Conservation (phyloP, 2,797 vertebrate genomes). For the Thripadectes ignobilis region DNA sequence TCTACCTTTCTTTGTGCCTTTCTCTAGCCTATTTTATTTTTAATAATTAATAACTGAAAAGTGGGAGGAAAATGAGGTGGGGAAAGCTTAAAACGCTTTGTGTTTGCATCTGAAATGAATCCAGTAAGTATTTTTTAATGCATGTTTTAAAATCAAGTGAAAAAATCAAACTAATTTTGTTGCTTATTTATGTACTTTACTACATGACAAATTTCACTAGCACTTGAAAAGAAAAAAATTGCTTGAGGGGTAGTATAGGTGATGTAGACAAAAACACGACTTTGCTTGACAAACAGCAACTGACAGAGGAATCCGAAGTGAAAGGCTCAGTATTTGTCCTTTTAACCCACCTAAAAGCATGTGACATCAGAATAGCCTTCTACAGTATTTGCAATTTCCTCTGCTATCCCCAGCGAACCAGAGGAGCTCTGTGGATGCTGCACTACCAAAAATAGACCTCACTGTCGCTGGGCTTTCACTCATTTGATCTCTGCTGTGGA, state of each 20-base stretch:
- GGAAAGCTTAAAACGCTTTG: not conserved
- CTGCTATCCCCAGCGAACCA: not conserved
- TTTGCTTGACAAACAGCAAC: not conserved
- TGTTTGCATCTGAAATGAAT: not conserved
- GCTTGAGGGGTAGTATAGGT: not conserved
- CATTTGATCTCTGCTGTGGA: not conserved
- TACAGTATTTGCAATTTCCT: slow-evolving; percentile 3
- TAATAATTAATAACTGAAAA: not conserved
- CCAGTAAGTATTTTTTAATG: not conserved
- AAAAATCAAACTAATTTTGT: not conserved
- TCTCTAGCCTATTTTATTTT: not conserved
- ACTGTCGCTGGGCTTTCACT: not conserved
- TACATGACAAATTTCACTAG: not conserved
- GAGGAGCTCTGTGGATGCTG: not conserved
- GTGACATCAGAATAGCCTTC: not conserved
- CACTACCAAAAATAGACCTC: not conserved
- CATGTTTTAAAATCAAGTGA: not conserved
- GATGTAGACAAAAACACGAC: not conserved
- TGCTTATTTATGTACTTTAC: not conserved
- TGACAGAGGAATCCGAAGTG: not conserved
- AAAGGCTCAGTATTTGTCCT: not conserved
- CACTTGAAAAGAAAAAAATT: not conserved
- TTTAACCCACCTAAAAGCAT: not conserved
- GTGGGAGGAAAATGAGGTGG: not conserved
- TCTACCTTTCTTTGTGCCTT: not conserved